phyloP scores from a whole-genome alignment of 2,888 invertebrate species.

The Diplazon laetatorius region DNA sequence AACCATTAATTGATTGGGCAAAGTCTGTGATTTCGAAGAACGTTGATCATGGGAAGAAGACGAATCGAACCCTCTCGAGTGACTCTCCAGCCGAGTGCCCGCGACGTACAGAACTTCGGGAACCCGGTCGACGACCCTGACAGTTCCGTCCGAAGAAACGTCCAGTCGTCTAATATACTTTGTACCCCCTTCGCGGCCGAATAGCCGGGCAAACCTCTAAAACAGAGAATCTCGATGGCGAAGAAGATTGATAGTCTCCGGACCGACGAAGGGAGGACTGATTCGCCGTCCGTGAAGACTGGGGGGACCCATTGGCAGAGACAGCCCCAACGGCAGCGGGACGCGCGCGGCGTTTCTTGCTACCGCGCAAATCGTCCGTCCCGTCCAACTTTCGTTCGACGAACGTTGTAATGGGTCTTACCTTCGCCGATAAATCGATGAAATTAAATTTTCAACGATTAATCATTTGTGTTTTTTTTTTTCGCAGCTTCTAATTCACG shows the following conservation, averaged over 20 bases:
- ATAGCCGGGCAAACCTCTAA: conserved; percentile 41
- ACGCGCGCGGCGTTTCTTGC: conserved; percentile 40
- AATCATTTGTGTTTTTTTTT: conserved; percentile 39
- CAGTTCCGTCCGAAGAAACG: conserved; percentile 41
- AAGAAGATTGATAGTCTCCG: conserved; percentile 55
- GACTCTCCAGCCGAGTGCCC: neutral
- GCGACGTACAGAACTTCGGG: conserved; percentile 2
- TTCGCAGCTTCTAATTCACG: conserved; percentile 27
- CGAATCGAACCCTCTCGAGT: conserved; percentile 5
- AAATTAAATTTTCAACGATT: conserved; percentile 54
- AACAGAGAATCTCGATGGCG: conserved; percentile 51
- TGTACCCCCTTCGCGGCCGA: conserved; percentile 20
- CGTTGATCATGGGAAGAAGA: neutral
- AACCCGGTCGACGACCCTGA: conserved; percentile 25
- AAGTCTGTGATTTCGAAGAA: neutral
- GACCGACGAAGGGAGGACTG: conserved; percentile 23
- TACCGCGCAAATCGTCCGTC: conserved; percentile 31
- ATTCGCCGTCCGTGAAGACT: conserved; percentile 20
- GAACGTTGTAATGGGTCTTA: conserved; percentile 40
- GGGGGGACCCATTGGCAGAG: conserved; percentile 37
- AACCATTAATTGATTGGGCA: neutral
- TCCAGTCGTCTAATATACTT: conserved; percentile 44
- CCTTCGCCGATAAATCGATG: conserved; percentile 42
- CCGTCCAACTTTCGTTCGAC: conserved; percentile 48
- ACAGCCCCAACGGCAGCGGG: conserved; percentile 29